These are phyloP conservation scores for Dinothrombium tinctorium DNA, from an alignment of 1,140 invertebrate genomes.

Conservation along the genomic window DNA sequence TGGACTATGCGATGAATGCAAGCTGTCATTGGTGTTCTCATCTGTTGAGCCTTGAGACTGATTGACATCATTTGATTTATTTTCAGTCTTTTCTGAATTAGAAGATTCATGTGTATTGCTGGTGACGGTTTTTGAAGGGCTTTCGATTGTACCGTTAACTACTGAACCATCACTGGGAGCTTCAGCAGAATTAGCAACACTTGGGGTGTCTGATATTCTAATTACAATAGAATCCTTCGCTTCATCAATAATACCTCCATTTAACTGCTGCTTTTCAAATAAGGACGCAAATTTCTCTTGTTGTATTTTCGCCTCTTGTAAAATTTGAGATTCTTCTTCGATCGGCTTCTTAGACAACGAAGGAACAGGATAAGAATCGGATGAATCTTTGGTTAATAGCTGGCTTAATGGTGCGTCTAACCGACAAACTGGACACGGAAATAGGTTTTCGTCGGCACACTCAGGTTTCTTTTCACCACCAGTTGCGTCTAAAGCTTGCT, in stretches of 20 bases:
- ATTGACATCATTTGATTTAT: too few species aligned
- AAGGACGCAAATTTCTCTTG: background rate
- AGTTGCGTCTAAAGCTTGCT: background rate
- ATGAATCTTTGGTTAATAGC: background rate
- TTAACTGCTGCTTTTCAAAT: constrained; percentile 3
- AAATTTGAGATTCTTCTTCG: background rate
- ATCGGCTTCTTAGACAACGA: background rate
- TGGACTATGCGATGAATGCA: too few species aligned
- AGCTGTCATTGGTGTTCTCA: too few species aligned
- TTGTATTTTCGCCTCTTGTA: background rate
- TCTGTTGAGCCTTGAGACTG: too few species aligned
- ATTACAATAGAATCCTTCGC: constrained; percentile 2
- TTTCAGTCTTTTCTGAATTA: too few species aligned
- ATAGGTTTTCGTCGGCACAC: background rate
- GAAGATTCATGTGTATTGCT: too few species aligned
- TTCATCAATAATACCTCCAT: constrained; percentile 6
- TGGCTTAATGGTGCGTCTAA: background rate
- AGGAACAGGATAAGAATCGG: background rate
- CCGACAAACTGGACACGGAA: constrained; percentile 7
- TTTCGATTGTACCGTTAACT: too few species aligned
- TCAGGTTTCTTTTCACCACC: background rate
- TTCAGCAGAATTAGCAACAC: constrained; percentile 3
- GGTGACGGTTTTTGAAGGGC: too few species aligned
- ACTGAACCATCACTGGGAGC: too few species aligned
- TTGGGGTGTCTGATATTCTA: constrained; percentile 3